Percentiles rank a stretch among this genome's conserved stretches.
phyloP scores from a whole-genome alignment of 2,113 vertebrate species.

The Istiophorus platypterus region DNA sequence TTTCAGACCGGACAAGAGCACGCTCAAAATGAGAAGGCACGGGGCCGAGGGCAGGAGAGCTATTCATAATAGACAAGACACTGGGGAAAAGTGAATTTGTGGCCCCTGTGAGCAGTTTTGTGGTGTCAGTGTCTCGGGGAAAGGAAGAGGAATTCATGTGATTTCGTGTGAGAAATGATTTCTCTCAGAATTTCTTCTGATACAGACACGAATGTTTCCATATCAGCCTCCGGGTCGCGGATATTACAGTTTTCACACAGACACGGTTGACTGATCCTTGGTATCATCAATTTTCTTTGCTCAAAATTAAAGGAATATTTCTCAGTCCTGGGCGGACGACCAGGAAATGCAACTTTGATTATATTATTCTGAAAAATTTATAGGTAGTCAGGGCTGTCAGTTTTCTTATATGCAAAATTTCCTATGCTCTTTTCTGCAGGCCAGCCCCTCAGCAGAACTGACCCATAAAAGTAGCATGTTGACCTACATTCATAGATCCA shows the following conservation, averaged over 20 bases:
- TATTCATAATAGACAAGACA: constrained; percentile 6
- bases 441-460: constrained; percentile 11
- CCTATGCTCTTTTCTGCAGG: not conserved
- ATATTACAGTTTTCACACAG: constrained; percentile 4
- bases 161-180: not conserved
- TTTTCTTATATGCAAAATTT: not conserved
- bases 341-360: not conserved
- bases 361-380: not conserved
- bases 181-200: not conserved
- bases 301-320: constrained; percentile 3
- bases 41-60: constrained; percentile 9
- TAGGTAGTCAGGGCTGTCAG: not conserved
- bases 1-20: not conserved
- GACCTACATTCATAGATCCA: constrained; percentile 50
- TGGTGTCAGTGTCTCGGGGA: not conserved
- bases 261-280: not conserved
- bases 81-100: constrained; percentile 14
- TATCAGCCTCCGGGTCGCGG: not conserved
- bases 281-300: constrained; percentile 10
- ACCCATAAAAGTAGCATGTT: constrained; percentile 25
- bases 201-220: not conserved
- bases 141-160: not conserved
- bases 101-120: constrained; percentile 7
- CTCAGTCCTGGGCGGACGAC: not conserved
- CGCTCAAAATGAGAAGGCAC: constrained; percentile 1